phyloP scores from a whole-genome alignment of 2,113 vertebrate species.

The Amphiprion ocellaris region DNA sequence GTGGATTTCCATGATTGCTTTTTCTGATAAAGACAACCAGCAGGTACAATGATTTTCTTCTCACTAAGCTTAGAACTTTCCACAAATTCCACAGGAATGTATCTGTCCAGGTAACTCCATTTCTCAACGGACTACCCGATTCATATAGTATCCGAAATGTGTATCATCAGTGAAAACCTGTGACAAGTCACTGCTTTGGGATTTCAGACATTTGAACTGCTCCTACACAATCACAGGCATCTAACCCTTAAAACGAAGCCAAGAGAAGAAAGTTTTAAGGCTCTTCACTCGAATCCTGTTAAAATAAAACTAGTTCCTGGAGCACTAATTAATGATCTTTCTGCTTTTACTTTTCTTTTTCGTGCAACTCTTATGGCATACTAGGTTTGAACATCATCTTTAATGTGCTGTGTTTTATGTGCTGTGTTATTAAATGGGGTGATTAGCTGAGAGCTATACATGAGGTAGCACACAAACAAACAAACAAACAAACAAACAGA shows the following conservation, averaged over 20 bases:
- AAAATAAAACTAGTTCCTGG: neutral
- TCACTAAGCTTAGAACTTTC: no score
- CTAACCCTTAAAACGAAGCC: neutral
- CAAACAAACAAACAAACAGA: conserved; percentile 32
- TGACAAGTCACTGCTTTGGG: neutral
- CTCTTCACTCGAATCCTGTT: neutral
- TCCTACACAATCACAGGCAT: neutral
- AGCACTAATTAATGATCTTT: neutral
- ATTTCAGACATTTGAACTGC: neutral
- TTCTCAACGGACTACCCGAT: no score
- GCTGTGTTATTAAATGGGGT: neutral
- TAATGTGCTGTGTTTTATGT: neutral
- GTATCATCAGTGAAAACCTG: neutral
- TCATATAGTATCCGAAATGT: no score
- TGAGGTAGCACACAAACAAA: conserved; percentile 56
- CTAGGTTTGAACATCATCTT: neutral
- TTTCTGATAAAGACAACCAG: no score
- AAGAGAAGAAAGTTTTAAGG: neutral
- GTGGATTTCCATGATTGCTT: no score
- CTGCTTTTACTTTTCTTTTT: neutral
- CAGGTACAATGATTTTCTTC: no score
- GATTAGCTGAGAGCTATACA: conserved; percentile 11
- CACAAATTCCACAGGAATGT: no score
- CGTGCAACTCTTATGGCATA: neutral
- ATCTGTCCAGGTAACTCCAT: no score